Evolutionary conservation across 1,140 invertebrate genomes (phyloP), one percentile per base, ranked within the genome.

Genomic region (Danaus melanippus): DNA sequence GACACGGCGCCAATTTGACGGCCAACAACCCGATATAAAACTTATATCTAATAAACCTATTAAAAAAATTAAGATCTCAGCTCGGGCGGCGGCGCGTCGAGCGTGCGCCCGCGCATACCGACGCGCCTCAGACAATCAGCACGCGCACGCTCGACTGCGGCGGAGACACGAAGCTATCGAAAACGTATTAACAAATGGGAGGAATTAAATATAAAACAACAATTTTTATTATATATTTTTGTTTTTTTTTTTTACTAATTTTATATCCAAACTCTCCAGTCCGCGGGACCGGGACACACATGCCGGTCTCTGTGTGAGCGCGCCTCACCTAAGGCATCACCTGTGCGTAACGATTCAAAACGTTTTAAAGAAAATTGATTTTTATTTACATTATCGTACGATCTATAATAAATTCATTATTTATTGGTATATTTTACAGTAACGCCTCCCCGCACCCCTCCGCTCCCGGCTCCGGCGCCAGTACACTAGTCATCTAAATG

Each of bases 371-470:
- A 46, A 61, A 69, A 64, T 60, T 63, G 65, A 71, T 74, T 62
- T 64, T 58, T 74, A 74, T 74, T 52, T 74, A 74, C 68, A 71
- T 58, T 47, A 50, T 50, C 53, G 58, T 59, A 62, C 48, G 56
- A 47, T 58, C 57, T 58, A 64, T 42, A 49, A 43, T 53, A 59
- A 56, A 46, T 53, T 48, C 50, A 58, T 53, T 63, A 63, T 56
- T 53, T 41, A 47, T 53, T 57, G 40, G 43, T 58, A 54, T 62
- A 56, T 59, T 50, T 53, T 63, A 63, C 61, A 63, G 46, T 41
- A 40, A 46, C 46, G 17, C 6, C 15, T 10, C 8, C n/a, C 46
- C 53, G 46, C 2, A 45, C 10, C 15, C 43, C 15, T 9, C 17
- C 54, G 52, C 43, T 41, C 8, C 40, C 17, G 17, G 15, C 9